Base-by-base conservation (phyloP, 2,797 vertebrate species). In the Lemur catta region DNA sequence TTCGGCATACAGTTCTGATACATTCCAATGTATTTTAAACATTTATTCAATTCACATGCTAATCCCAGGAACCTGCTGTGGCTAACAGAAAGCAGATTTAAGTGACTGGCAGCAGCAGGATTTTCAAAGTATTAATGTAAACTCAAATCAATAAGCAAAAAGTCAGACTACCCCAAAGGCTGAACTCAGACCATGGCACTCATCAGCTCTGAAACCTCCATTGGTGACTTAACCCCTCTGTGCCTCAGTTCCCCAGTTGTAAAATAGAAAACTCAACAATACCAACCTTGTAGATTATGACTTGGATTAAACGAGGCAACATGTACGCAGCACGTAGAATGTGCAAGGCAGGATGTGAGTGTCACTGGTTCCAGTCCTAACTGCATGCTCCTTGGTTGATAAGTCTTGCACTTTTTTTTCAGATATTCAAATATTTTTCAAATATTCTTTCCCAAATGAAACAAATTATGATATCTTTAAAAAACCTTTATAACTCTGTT, bases 301-400 rank as follows among this genome's bases (percentile, higher is more conserved):
- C 46, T 18, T 10, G 13, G 48, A 33, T 26, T 20, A 13, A 43
- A 35, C 0, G 10, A 33, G 14, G 18, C 2, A 15, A 3, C 24
- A 46, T 0, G 0, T 1, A 48, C 11, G 7, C 0, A 18, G 43
- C 12, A 14, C 35, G 10, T 7, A 4, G 67, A 52, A 75, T 0
- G 0, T 0, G 33, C 1, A 18, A 26, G 30, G 57, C 2, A 15
- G 55, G 55, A 55, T 9, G 8, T 8, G 8, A 55, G 20, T 8
- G 55, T 55, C 55, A 8, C 55, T 24, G 22, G 24, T 63, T 46
- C 65, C 65, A 46, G 7, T 9, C n/a, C 82, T 22, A 46, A 52
- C 10, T 11, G 13, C 30, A 20, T 22, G 30, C 35, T 33, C 55
- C 30, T 20, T 50, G 43, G 22, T 35, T 72, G 69, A n/a, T 33